Percentiles rank a stretch among this genome's conserved stretches.
Conservation (phyloP, 64 coral and sea anemone species). For the Stylophora pistillata region DNA sequence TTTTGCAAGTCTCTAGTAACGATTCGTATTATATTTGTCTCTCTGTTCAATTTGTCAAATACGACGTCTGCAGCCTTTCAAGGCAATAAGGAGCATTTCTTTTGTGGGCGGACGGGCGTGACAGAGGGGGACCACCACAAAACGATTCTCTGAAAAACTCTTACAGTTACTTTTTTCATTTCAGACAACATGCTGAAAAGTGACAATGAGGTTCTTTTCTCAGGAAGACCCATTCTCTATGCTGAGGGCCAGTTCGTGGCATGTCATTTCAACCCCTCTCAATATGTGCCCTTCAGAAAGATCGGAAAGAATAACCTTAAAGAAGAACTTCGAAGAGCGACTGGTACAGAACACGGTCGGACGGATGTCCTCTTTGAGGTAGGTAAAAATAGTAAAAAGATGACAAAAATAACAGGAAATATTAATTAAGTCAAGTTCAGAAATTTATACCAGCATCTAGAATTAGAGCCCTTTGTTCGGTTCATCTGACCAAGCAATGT, state of each 20-base stretch:
- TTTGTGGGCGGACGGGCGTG: no score
- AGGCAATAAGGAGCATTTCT: no score
- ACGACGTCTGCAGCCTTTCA: no score
- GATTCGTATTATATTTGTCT: no score
- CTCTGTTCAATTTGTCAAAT: no score
- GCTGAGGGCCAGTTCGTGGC: slow-evolving; percentile 25
- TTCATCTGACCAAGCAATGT: no score
- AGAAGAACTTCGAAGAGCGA: neutral
- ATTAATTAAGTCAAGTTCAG: no score
- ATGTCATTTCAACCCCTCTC: slow-evolving; percentile 3
- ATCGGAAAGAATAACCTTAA: neutral
- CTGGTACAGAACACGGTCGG: neutral
- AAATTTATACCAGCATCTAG: no score
- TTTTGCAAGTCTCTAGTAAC: no score
- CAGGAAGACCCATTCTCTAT: slow-evolving; percentile 7
- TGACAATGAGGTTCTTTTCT: neutral
- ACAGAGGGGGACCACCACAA: no score
- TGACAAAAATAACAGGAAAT: neutral
- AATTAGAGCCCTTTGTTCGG: no score
- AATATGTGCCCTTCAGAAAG: slow-evolving; percentile 3
- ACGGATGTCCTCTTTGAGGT: neutral
- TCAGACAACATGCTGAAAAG: neutral
- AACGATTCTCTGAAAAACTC: no score
- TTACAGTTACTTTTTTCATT: neutral
- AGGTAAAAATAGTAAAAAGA: neutral